Base-by-base conservation (phyloP, 2,113 vertebrate species). In the Platichthys stellatus region DNA sequence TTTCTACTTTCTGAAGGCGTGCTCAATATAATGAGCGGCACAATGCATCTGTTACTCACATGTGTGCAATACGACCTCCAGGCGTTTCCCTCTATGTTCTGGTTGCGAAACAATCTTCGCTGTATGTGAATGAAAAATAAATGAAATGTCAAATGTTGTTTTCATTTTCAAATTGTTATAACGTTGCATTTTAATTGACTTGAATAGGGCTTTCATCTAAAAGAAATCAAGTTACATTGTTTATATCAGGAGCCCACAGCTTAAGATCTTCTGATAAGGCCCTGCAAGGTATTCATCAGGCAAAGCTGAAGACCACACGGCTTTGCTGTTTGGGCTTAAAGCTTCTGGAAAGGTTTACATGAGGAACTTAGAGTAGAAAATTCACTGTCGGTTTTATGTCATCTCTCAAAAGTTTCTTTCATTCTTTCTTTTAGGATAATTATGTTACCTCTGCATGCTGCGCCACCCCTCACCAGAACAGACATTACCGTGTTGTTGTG, bases 61-160 rank as follows among this genome's bases (percentile, higher is more conserved):
- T 78, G 66, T 76, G 54, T 24, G 26, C 53, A 72, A 40, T 17
- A 26, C 69, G 77, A 43, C 45, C 59, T 31, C 15, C 57, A 67
- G 72, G 40, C 15, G 0, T 62, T 53, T 28, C 24, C 43, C 49
- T 58, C 63, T 6, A 18, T 49, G 45, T 49, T 18, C 45, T 5
- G 1, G 4, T 18, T 49, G n/a, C 49, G 5, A 20, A n/a, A 54
- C 47, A 54, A 54, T 17, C 18, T 17, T 54, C 1, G 5, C 20
- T 21, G 51, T 9, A 53, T n/a, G 51, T 8, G 51, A 53, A 53
- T 10, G 20, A 53, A n/a, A 54, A 54, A 54, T 20, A n/a, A n/a
- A 10, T n/a, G 1, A n/a, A n/a, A 54, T n/a, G 51, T 54, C 18
- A n/a, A n/a, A 54, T n/a, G 20, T 8, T n/a, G 20, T 20, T 54